These are phyloP conservation scores for Congeria kusceri DNA, from an alignment of 2,888 invertebrate species.

Conservation along the genomic window DNA sequence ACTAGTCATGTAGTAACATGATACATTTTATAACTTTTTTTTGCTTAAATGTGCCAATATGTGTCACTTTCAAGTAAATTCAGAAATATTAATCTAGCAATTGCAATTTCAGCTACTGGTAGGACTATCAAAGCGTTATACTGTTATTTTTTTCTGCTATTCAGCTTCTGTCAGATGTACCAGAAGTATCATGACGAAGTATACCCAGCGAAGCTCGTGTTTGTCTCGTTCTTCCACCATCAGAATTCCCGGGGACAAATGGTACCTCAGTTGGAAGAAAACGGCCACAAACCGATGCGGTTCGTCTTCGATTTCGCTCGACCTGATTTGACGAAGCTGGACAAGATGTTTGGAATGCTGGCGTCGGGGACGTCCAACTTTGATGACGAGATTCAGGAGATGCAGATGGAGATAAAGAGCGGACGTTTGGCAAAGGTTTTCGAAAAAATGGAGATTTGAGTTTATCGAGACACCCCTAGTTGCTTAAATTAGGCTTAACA, in stretches of 20 bases:
- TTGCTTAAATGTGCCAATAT: no score
- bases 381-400: slow-evolving; percentile 69
- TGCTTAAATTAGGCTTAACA: neutral
- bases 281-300: slow-evolving; percentile 77
- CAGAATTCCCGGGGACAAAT: slow-evolving; percentile 83
- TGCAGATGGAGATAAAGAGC: slow-evolving; percentile 65
- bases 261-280: slow-evolving; percentile 73
- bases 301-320: slow-evolving; percentile 78
- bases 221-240: slow-evolving; percentile 83
- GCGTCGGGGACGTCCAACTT: slow-evolving; percentile 77
- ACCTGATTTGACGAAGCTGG: slow-evolving; percentile 85
- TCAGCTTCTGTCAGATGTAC: slow-evolving; percentile 81
- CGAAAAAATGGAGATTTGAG: slow-evolving; percentile 5
- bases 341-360: slow-evolving; percentile 83
- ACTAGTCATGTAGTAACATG: no score
- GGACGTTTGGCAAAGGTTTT: slow-evolving; percentile 67
- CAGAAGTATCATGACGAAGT: slow-evolving; percentile 83
- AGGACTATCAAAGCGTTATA: no score
- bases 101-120: no score
- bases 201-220: slow-evolving; percentile 83
- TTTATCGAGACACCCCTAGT: neutral
- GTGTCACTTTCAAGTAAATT: no score
- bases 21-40: no score
- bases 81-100: no score
- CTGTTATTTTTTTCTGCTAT: slow-evolving; percentile 22